These are phyloP conservation scores for Ptychobarbus kaznakovi DNA, from an alignment of 2,797 vertebrate genomes.

Conservation along the genomic window DNA sequence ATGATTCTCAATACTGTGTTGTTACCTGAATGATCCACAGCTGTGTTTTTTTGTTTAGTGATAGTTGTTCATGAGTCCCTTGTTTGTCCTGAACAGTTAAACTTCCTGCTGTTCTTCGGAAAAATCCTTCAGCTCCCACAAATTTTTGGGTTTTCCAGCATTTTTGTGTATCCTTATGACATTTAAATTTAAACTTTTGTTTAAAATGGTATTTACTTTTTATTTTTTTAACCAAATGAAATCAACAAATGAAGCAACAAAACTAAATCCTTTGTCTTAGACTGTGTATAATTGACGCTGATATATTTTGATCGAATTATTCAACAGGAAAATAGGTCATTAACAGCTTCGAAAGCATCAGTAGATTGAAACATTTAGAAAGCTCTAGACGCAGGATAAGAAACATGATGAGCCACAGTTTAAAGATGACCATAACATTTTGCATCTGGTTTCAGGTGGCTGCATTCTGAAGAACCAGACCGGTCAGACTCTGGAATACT, in stretches of 20 bases:
- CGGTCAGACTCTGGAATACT: conserved; percentile 83
- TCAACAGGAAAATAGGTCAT: not conserved
- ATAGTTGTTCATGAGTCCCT: too few relatives aligned
- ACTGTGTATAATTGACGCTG: too few relatives aligned
- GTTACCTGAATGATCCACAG: too few relatives aligned
- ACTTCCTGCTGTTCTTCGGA: too few relatives aligned
- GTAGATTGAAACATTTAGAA: not conserved
- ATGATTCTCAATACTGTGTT: too few relatives aligned
- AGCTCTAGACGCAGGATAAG: not conserved
- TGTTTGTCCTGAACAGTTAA: too few relatives aligned
- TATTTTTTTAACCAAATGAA: too few relatives aligned
- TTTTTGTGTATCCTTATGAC: too few relatives aligned
- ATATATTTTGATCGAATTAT: not conserved
- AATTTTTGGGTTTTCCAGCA: too few relatives aligned
- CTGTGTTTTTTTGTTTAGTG: too few relatives aligned
- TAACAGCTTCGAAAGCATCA: not conserved
- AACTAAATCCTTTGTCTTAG: not conserved
- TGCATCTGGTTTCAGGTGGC: conserved; percentile 80
- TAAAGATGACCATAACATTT: conserved; percentile 11
- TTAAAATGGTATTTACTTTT: not conserved
- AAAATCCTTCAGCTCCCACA: too few relatives aligned
- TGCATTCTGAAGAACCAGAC: conserved; percentile 89
- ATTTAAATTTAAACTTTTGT: not conserved
- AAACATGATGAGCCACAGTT: not conserved
- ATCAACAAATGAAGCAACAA: not conserved